Base-by-base conservation (phyloP, 2,888 invertebrate species). In the Allophyes oxyacanthae region DNA sequence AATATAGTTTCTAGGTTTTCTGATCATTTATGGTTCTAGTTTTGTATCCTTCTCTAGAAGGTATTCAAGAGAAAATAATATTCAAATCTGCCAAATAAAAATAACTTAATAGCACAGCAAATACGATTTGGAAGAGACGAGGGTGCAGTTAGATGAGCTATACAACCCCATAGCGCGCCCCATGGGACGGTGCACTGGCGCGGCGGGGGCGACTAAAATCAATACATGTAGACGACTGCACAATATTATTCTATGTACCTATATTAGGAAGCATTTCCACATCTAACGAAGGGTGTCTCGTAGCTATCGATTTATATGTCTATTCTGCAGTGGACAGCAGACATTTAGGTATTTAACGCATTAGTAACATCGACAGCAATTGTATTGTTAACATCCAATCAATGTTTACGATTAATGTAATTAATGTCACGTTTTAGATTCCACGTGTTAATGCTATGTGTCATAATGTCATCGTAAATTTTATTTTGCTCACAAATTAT, bases 181-280 rank as follows among this genome's bases (percentile, higher is more conserved):
- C 56, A 59, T 59, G 50, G 45, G 34, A 32, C 30, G 57, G 37
- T 64, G 72, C 69, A 64, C 8, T 42, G 46, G 11, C 11, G 42
- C 33, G 11, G 63, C 38, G 46, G 45, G 56, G 69, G 61, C 56
- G 64, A 55, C 48, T 25, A 61, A 76, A 77, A 82, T 82, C 82
- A 75, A 82, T 82, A 82, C 72, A 51, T 51, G 59, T 75, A 82
- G 81, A 78, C 76, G 65, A 61, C 64, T 71, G 77, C 71, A 72
- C 55, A 44, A 64, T 60, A 60, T 59, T 58, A 64, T 65, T 58
- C 13, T 56, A 58, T n/a, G n/a, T 68, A 67, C 36, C 34, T 75
- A 70, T 66, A 61, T 66, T 63, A 65, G 45, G 50, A 70, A 64
- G 65, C 36, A 65, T 65, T 66, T 52, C 8, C 28, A 28, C 28